Percentiles rank a stretch among this genome's conserved stretches.
Conservation (phyloP, 2,113 vertebrate species). For the Aphelocoma coerulescens region DNA sequence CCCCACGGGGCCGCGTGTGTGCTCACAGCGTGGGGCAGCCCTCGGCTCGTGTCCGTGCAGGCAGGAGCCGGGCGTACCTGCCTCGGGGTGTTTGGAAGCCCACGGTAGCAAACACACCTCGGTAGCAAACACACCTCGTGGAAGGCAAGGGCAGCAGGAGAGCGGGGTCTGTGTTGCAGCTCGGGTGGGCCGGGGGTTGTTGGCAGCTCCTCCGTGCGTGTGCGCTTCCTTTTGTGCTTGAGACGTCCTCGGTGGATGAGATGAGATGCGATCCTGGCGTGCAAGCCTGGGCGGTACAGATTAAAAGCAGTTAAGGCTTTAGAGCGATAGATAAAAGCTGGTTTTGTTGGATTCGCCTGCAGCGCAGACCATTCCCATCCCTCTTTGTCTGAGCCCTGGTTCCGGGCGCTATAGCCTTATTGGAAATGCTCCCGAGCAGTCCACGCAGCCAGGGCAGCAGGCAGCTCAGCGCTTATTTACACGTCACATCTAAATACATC, state of each 20-base stretch:
- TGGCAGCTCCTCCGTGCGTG: background rate
- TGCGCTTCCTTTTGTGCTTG: constrained; percentile 16
- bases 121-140: background rate
- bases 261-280: constrained; percentile 34
- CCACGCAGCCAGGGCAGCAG: constrained; percentile 55
- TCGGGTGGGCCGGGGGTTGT: background rate
- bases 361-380: constrained; percentile 66
- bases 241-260: background rate
- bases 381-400: constrained; percentile 75
- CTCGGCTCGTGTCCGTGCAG: background rate
- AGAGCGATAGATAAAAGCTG: constrained; percentile 60
- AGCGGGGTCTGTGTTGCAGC: background rate
- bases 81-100: background rate
- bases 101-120: background rate
- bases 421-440: constrained; percentile 73
- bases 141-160: background rate
- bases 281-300: constrained; percentile 49
- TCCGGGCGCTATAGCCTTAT: constrained; percentile 68
- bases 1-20: background rate
- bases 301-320: constrained; percentile 68
- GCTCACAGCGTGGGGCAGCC: background rate
- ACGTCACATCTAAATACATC: constrained; percentile 71
- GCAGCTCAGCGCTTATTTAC: constrained; percentile 67
- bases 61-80: background rate
- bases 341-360: constrained; percentile 69